Percentiles rank a stretch among this genome's conserved stretches.
phyloP scores from a whole-genome alignment of 2,888 invertebrate genomes.

The Plusia festucae region DNA sequence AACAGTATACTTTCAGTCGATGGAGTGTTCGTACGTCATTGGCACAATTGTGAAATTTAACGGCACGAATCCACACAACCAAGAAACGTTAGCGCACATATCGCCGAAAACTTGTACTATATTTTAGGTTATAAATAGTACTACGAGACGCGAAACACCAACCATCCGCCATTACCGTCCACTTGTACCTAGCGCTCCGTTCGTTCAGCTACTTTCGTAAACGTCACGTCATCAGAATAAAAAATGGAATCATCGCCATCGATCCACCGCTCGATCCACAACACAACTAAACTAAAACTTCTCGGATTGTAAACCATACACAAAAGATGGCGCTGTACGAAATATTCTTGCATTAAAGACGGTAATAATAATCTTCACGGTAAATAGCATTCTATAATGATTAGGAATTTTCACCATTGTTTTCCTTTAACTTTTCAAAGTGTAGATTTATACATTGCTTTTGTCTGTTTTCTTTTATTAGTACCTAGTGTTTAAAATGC shows the following conservation, averaged over 20 bases:
- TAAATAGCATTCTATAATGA: conserved; percentile 8
- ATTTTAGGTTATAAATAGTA: conserved; percentile 90
- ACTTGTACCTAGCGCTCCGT: conserved; percentile 81
- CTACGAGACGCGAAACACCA: conserved; percentile 88
- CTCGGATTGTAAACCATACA: conserved; percentile 40
- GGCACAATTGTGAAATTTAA: conserved; percentile 86
- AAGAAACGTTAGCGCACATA: conserved; percentile 88
- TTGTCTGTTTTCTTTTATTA: too few relatives aligned
- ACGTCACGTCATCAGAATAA: conserved; percentile 87
- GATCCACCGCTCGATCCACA: conserved; percentile 54
- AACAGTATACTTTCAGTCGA: conserved; percentile 83
- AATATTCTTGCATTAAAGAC: conserved; percentile 11
- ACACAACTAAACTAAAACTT: conserved; percentile 38
- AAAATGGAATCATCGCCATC: conserved; percentile 64
- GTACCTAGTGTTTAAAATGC: too few relatives aligned
- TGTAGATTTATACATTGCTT: background rate
- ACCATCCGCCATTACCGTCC: conserved; percentile 89
- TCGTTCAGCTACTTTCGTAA: conserved; percentile 74
- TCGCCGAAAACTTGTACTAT: conserved; percentile 89
- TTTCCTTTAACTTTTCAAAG: conserved; percentile 1
- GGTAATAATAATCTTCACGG: too few relatives aligned
- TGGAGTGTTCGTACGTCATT: conserved; percentile 85
- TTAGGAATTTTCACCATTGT: conserved; percentile 41
- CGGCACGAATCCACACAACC: conserved; percentile 87
- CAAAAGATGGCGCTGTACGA: conserved; percentile 72